These are phyloP conservation scores for Saimiri boliviensis DNA, from an alignment of 2,113 vertebrate species.

Conservation along the genomic window DNA sequence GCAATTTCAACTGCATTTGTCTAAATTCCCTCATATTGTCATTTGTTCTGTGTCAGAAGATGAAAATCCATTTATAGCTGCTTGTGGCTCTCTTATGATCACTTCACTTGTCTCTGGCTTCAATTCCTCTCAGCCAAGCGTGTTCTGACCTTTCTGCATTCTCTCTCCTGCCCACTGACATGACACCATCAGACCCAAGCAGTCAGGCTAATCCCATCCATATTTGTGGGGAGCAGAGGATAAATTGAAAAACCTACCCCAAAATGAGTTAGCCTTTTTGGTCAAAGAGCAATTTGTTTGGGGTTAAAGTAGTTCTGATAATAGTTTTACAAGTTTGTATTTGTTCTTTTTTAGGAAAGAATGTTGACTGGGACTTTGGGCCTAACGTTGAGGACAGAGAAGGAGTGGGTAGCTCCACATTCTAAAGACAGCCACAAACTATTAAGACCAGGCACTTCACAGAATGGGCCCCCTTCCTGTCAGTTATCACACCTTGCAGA, in stretches of 20 bases:
- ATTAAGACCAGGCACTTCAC: neutral
- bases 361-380: neutral
- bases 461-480: neutral
- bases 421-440: constrained; percentile 2
- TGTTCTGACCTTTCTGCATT: constrained; percentile 48
- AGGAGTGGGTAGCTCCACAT: neutral
- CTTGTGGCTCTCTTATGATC: constrained; percentile 42
- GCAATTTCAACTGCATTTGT: constrained; percentile 54
- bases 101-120: constrained; percentile 54
- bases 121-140: constrained; percentile 52
- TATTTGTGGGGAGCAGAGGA: constrained; percentile 28
- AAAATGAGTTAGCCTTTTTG: neutral
- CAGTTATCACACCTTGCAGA: neutral
- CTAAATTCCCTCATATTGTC: constrained; percentile 50
- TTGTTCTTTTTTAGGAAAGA: constrained; percentile 40
- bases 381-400: constrained; percentile 34
- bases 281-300: neutral
- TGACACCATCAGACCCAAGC: neutral
- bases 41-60: constrained; percentile 65
- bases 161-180: neutral
- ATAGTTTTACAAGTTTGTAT: constrained; percentile 42
- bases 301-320: constrained; percentile 19
- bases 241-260: constrained; percentile 39
- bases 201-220: neutral
- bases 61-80: constrained; percentile 49